Conservation (phyloP, 2,888 invertebrate genomes). For the Ichneumoninae sp. region DNA sequence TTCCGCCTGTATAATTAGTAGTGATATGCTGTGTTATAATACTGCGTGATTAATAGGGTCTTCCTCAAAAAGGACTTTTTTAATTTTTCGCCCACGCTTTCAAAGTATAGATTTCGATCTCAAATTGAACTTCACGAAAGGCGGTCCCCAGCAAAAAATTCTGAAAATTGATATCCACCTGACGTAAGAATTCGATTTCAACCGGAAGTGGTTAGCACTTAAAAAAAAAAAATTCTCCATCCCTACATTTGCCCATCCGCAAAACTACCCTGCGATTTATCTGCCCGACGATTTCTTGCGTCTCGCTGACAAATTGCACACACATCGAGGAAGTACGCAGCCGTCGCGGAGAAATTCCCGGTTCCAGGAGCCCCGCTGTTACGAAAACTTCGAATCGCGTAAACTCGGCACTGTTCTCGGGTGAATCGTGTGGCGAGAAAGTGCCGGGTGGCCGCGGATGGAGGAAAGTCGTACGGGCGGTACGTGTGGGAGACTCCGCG, state of each 20-base stretch:
- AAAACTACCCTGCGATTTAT: not conserved
- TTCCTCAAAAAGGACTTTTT: too few species aligned
- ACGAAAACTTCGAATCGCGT: slow-evolving; percentile 52
- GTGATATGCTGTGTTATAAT: too few species aligned
- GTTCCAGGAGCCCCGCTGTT: not conserved
- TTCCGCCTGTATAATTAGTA: too few species aligned
- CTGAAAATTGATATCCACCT: too few species aligned
- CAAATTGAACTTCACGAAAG: too few species aligned
- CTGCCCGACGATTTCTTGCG: not conserved
- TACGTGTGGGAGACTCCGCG: slow-evolving; percentile 46
- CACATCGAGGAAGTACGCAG: not conserved
- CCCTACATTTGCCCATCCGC: not conserved
- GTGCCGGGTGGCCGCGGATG: slow-evolving; percentile 22
- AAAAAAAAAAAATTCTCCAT: not conserved
- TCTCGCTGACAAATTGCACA: not conserved
- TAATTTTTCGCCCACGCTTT: too few species aligned
- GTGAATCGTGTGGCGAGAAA: slow-evolving; percentile 37
- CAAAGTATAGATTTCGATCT: too few species aligned
- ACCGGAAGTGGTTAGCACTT: too few species aligned
- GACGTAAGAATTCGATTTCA: too few species aligned
- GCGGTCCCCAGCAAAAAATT: too few species aligned
- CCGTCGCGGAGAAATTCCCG: not conserved
- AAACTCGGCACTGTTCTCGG: slow-evolving; percentile 32
- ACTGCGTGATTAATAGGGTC: too few species aligned
- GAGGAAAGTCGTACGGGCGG: not conserved